Evolutionary conservation across 2,113 vertebrate species (phyloP).

Genomic region (Castor canadensis): DNA sequence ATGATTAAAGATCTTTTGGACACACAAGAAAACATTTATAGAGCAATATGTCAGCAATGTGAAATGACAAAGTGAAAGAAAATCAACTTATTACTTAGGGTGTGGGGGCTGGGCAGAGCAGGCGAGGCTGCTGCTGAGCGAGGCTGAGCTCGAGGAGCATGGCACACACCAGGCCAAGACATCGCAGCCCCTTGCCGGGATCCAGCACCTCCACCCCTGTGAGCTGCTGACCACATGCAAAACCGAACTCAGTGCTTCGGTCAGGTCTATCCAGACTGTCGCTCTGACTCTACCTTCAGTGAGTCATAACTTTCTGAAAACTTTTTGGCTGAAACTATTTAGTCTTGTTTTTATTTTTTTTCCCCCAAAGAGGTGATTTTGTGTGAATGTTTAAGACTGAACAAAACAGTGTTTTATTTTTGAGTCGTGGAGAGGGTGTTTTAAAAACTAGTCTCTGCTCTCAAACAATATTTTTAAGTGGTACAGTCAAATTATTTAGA

Average conservation of each 20-base stretch:
- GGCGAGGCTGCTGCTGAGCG: rapidly evolving
- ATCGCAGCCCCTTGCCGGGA: neutral
- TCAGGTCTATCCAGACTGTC: neutral
- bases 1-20: neutral
- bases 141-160: neutral
- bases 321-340: neutral
- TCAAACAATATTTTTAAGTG: neutral
- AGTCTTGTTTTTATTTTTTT: neutral
- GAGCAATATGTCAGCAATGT: rapidly evolving
- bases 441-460: neutral
- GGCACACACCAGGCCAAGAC: neutral
- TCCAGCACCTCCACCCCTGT: too few relatives aligned
- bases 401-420: conserved; percentile 17
- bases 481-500: neutral
- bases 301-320: neutral
- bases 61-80: rapidly evolving
- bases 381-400: neutral
- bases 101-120: rapidly evolving
- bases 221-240: rapidly evolving
- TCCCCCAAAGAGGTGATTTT: neutral
- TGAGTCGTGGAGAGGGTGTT: neutral
- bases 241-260: rapidly evolving
- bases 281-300: rapidly evolving
- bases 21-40: neutral
- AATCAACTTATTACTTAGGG: rapidly evolving